phyloP scores from a whole-genome alignment of 1,140 invertebrate species.

The Temnothorax longispinosus region DNA sequence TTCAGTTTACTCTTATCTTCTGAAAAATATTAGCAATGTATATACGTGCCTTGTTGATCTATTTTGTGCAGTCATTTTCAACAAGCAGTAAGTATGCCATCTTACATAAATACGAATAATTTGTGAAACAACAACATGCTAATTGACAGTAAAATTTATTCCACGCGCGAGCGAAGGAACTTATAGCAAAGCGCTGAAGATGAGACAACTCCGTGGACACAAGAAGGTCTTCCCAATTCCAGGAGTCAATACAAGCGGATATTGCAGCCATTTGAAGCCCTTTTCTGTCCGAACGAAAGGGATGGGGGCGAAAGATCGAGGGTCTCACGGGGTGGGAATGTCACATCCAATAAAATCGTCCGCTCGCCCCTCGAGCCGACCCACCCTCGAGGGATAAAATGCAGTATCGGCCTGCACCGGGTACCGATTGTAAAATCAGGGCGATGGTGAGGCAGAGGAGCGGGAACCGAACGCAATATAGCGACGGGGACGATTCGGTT shows the following conservation, averaged over 20 bases:
- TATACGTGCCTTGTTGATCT: not conserved
- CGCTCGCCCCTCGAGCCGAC: slow-evolving; percentile 60
- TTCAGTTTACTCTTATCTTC: not conserved
- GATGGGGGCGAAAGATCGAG: slow-evolving; percentile 64
- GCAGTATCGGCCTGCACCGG: slow-evolving; percentile 75
- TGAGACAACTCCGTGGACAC: slow-evolving; percentile 70
- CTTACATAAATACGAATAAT: not conserved
- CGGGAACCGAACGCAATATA: slow-evolving; percentile 67
- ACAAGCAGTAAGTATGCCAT: not conserved
- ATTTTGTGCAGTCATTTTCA: not conserved
- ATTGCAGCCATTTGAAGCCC: slow-evolving; percentile 82
- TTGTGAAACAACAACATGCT: slow-evolving; percentile 42
- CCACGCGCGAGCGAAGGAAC: slow-evolving; percentile 1
- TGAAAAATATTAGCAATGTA: not conserved
- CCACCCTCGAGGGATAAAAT: slow-evolving; percentile 76
- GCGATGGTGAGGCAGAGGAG: slow-evolving; percentile 16
- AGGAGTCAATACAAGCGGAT: slow-evolving; percentile 82
- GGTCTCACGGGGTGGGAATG: slow-evolving; percentile 67
- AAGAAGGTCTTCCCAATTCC: slow-evolving; percentile 79
- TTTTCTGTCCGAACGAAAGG: slow-evolving; percentile 68
- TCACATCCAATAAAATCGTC: slow-evolving; percentile 82
- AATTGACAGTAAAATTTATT: slow-evolving; percentile 64
- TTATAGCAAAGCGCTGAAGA: slow-evolving; percentile 2
- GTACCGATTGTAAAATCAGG: slow-evolving; percentile 75
- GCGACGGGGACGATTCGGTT: slow-evolving; percentile 54